Conservation (phyloP, 1,140 invertebrate species). For the Macrocentrus cingulum region DNA sequence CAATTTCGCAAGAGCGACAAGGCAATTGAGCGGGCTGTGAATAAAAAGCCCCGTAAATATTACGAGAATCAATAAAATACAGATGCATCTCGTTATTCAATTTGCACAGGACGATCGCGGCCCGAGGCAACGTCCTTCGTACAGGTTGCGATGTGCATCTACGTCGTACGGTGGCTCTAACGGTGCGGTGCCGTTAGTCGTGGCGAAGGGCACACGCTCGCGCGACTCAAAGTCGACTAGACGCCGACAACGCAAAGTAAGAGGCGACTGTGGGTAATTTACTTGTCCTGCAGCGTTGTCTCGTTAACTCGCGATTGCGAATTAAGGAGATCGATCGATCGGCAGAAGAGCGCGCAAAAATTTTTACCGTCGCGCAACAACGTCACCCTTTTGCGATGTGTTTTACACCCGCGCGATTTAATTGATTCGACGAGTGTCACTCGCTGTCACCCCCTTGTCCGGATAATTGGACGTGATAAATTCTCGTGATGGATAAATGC, state of each 20-base stretch:
- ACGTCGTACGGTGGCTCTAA: no score
- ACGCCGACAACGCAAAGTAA: conserved; percentile 5
- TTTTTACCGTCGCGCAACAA: background rate
- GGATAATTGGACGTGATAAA: conserved; percentile 49
- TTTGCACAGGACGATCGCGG: conserved; percentile 3
- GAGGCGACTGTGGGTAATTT: conserved; percentile 47
- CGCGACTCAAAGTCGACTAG: background rate
- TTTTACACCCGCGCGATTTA: conserved; percentile 17
- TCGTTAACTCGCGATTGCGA: conserved; percentile 49
- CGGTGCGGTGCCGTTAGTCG: conserved; percentile 54
- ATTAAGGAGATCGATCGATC: conserved; percentile 43
- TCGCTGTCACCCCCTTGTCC: no score
- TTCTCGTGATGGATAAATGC: conserved; percentile 31
- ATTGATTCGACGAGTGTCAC: conserved; percentile 49
- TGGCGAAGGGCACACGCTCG: conserved; percentile 23
- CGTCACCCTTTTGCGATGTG: conserved; percentile 9
- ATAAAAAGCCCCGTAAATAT: background rate
- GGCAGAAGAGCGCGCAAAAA: no score
- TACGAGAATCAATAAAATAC: background rate
- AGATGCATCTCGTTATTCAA: conserved; percentile 19
- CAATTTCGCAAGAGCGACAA: no score
- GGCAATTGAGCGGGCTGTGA: background rate
- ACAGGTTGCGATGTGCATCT: conserved; percentile 22
- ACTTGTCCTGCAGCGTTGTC: conserved; percentile 51
- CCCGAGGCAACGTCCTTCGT: conserved; percentile 27